phyloP scores from a whole-genome alignment of 2,797 vertebrate species.

The Gallinago solitaria region DNA sequence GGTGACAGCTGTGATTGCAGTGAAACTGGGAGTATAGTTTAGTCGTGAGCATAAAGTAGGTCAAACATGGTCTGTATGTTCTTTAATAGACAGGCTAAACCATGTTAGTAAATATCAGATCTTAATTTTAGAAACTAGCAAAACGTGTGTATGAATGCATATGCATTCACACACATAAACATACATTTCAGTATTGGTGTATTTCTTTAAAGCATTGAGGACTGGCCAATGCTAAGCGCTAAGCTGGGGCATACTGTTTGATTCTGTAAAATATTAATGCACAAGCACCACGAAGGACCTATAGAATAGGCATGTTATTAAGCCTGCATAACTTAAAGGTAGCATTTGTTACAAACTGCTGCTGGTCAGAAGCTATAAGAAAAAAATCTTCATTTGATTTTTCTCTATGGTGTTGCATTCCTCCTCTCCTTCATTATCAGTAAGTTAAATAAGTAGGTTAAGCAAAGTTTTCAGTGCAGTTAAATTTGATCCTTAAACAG shows the following conservation, averaged over 20 bases:
- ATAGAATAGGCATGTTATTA: background rate
- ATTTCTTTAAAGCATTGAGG: background rate
- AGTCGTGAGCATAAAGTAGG: background rate
- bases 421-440: background rate
- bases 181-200: background rate
- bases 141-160: background rate
- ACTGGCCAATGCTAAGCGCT: background rate
- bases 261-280: background rate
- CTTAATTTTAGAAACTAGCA: background rate
- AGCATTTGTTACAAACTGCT: background rate
- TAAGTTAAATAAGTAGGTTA: background rate
- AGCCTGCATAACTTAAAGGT: background rate
- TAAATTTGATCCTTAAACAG: background rate
- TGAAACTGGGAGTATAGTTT: background rate
- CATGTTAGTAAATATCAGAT: background rate
- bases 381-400: background rate
- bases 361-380: background rate
- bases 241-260: background rate
- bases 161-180: accelerated
- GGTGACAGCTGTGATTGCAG: conserved; percentile 23
- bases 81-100: background rate
- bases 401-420: background rate
- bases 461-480: background rate
- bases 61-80: background rate
- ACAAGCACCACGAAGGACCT: background rate